A percentile compares a stretch with the other conserved stretches of the same genome.
phyloP scores from a whole-genome alignment of 2,113 vertebrate species.

The Caranx ignobilis region DNA sequence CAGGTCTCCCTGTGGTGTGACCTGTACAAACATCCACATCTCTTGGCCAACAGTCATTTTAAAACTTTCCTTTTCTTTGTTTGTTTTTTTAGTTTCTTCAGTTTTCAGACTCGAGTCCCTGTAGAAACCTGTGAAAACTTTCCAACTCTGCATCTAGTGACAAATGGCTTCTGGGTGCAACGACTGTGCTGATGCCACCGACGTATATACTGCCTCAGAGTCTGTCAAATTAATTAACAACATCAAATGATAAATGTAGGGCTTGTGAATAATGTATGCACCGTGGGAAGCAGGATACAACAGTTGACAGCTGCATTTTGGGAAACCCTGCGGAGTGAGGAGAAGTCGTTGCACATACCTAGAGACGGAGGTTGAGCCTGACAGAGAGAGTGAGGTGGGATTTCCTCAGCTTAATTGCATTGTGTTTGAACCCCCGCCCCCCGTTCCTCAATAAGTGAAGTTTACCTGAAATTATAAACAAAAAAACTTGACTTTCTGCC shows the following conservation, averaged over 20 bases:
- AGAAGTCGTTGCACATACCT: background rate
- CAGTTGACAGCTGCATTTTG: slow-evolving; percentile 49
- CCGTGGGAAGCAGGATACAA: slow-evolving; percentile 32
- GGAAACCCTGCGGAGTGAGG: slow-evolving; percentile 35
- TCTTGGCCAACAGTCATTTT: background rate
- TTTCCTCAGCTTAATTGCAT: slow-evolving; percentile 37
- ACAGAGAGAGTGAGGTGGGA: slow-evolving; percentile 13
- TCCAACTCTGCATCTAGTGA: slow-evolving; percentile 19
- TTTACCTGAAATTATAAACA: slow-evolving; percentile 26
- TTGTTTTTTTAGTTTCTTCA: background rate
- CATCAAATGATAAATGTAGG: slow-evolving; percentile 47
- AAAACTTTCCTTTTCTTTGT: background rate
- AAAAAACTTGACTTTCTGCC: slow-evolving; percentile 54
- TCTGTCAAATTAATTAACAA: slow-evolving; percentile 40
- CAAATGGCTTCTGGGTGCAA: slow-evolving; percentile 19
- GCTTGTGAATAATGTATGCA: slow-evolving; percentile 54
- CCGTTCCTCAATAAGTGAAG: slow-evolving; percentile 19
- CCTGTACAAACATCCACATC: background rate
- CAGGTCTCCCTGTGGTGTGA: slow-evolving; percentile 3
- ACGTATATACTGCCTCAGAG: slow-evolving; percentile 11
- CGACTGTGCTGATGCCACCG: slow-evolving; percentile 35
- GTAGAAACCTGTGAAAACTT: background rate
- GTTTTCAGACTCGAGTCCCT: background rate
- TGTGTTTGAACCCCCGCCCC: slow-evolving; percentile 24
- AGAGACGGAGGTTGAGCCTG: slow-evolving; percentile 7